Evolutionary conservation across 2,888 invertebrate species (phyloP), one percentile per base, ranked within the genome.

Genomic region (Notodonta ziczac): DNA sequence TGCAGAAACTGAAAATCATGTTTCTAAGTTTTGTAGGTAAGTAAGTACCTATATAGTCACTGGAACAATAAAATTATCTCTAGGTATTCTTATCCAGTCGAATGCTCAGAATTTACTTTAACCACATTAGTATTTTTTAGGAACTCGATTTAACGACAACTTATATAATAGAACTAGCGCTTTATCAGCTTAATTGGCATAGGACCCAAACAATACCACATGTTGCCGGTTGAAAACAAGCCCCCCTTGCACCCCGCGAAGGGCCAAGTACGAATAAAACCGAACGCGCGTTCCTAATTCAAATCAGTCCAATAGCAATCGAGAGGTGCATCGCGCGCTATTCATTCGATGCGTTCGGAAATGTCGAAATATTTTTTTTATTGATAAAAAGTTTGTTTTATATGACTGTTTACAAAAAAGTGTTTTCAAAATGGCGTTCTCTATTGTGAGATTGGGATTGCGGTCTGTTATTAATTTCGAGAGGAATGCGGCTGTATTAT

Each of bases 371-470:
- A 67, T 64, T 60, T 53, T 42, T 42, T 24, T 50, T 57, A 60
- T 39, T 51, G 24, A 56, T n/a, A 57, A 12, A 16, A 13, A 10
- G 61, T 63, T 59, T 60, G 57, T 56, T 56, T 60, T 61, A 68
- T 61, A 63, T 65, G 63, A 63, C 61, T 56, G 16, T 58, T 65
- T 65, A 69, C n/a, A 62, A 69, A 69, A 61, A 67, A 64, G 62
- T 62, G 60, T 65, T 66, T 59, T 69, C 66, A 87, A 86, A 76
- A 94, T 94, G 94, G 94, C 94, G 78, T 81, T 91, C 62, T 90
- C 94, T 14, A 69, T 94, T 58, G 82, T 92, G 76, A 86, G 91
- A 76, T 78, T 89, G 63, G 92, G 94, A 74, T 73, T 91, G 59
- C 84, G 87, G 72, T 82, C 86, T 39, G 82, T 82, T 61, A 77